A percentile compares a stretch with the other conserved stretches of the same genome.
These are phyloP conservation scores for Narcine bancroftii DNA, from an alignment of 2,113 vertebrate genomes.

Conservation along the genomic window DNA sequence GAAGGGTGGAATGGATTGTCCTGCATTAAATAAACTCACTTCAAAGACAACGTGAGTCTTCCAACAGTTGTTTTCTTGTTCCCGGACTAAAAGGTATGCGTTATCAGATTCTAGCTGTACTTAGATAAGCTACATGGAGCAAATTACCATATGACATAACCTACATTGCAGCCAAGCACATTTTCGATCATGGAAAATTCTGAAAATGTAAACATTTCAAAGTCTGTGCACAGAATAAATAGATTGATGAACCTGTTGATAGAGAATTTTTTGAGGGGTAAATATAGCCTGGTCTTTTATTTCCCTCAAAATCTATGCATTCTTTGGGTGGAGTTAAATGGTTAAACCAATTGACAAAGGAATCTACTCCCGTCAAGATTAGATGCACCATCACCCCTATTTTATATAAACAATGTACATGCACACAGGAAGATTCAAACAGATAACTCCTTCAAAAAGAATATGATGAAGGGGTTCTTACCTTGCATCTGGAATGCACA, in stretches of 20 bases:
- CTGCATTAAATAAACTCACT: not conserved
- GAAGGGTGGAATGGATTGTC: not conserved
- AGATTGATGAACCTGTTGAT: not conserved
- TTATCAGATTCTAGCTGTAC: conserved; percentile 22
- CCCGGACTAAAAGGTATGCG: not conserved
- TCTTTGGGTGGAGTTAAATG: not conserved
- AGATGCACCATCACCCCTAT: not conserved
- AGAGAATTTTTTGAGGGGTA: not conserved
- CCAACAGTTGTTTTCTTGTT: conserved; percentile 26
- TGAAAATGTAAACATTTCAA: not conserved
- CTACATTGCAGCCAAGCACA: not conserved
- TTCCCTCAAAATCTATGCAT: not conserved
- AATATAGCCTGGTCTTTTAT: not conserved
- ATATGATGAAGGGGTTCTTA: not conserved
- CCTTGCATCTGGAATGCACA: not conserved
- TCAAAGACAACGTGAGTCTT: not conserved
- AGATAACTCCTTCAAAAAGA: not conserved
- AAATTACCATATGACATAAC: not conserved
- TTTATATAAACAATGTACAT: not conserved
- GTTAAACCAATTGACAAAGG: not conserved
- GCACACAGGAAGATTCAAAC: not conserved
- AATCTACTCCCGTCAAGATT: not conserved
- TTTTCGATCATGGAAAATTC: not conserved
- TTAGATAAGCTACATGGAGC: not conserved
- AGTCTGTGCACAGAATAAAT: not conserved